Evolutionary conservation across 2,113 vertebrate genomes (phyloP).

Genomic region (Anthoscopus minutus): DNA sequence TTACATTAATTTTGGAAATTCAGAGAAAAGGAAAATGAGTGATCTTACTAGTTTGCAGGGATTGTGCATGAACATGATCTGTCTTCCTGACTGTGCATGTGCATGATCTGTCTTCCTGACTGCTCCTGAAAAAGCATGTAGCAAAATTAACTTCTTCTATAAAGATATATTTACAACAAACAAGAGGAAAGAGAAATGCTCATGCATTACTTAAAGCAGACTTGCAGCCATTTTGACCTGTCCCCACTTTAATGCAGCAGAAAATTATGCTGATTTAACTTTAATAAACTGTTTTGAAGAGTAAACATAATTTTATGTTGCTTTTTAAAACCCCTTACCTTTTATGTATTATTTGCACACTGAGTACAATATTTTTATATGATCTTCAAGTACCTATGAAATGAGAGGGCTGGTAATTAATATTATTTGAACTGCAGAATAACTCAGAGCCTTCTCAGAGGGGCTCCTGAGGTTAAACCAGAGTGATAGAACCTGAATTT

Average conservation of each 20-base stretch:
- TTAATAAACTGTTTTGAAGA: not conserved
- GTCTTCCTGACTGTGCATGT: too few species aligned
- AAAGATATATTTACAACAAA: not conserved
- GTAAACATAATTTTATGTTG: not conserved
- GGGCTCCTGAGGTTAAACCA: not conserved
- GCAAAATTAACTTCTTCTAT: not conserved
- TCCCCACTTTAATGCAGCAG: not conserved
- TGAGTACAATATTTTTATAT: not conserved
- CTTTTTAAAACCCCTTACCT: not conserved
- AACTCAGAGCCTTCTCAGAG: not conserved
- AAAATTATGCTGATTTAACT: not conserved
- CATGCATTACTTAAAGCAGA: not conserved
- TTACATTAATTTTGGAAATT: conserved; percentile 6
- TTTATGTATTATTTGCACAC: not conserved
- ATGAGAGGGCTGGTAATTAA: not conserved
- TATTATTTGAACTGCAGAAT: not conserved
- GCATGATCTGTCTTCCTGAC: not conserved
- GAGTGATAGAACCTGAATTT: not conserved
- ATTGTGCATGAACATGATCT: not conserved
- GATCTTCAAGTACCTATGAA: not conserved
- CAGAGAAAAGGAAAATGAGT: not conserved
- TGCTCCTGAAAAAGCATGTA: not conserved
- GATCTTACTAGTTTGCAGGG: not conserved
- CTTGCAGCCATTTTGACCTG: conserved; percentile 6
- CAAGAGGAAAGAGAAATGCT: not conserved